Conservation (phyloP, 1,140 invertebrate species). For the Caenorhabditis inopinata region DNA sequence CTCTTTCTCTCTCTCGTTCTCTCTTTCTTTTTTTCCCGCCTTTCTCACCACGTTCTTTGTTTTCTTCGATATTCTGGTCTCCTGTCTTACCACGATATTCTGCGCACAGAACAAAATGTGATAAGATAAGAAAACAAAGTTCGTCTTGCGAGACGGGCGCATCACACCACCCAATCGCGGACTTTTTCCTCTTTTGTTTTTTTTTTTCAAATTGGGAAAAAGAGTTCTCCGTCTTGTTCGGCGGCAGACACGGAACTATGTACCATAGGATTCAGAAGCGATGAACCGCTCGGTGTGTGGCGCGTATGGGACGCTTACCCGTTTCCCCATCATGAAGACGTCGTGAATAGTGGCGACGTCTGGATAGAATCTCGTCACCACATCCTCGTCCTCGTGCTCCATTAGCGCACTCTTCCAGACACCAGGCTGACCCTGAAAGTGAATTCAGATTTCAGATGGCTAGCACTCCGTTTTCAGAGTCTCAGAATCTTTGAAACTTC, state of each 20-base stretch:
- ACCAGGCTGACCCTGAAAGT: constrained; percentile 42
- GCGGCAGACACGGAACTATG: too few species aligned
- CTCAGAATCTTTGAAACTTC: too few species aligned
- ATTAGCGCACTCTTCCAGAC: constrained; percentile 55
- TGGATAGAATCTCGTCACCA: constrained; percentile 52
- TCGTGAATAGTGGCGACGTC: constrained; percentile 87
- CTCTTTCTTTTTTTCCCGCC: too few species aligned
- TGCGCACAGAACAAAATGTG: constrained; percentile 64
- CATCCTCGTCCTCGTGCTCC: constrained; percentile 36
- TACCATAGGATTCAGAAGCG: too few species aligned
- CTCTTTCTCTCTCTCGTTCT: too few species aligned
- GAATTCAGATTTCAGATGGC: too few species aligned
- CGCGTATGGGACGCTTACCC: too few species aligned
- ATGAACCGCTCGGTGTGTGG: too few species aligned
- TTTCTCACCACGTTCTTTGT: constrained; percentile 67
- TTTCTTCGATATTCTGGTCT: constrained; percentile 68
- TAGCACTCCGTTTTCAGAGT: too few species aligned
- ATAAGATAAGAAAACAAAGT: constrained; percentile 54
- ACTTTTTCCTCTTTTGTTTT: too few species aligned
- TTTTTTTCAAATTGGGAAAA: too few species aligned
- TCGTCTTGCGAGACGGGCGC: neutral
- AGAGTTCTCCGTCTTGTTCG: too few species aligned
- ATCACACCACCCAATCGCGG: constrained; percentile 71
- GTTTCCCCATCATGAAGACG: constrained; percentile 83
- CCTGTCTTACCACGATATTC: constrained; percentile 36